Evolutionary conservation across 1,140 invertebrate genomes (phyloP), one percentile per base, ranked within the genome.

Genomic region (Whitmania pigra): DNA sequence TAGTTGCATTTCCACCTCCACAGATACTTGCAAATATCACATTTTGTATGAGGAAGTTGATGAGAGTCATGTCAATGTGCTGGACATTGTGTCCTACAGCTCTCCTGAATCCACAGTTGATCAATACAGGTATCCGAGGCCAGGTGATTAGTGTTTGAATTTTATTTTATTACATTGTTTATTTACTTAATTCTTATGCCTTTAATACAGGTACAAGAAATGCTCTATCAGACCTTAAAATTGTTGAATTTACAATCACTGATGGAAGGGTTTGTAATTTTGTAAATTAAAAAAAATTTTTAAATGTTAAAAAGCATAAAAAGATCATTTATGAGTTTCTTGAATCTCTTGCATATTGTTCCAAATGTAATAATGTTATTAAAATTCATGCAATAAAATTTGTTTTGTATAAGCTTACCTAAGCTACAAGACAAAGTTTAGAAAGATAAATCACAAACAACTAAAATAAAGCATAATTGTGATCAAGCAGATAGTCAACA

Each of bases 21-120:
- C 43, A 49, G 43, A 49, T 49, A 17, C 43, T 49, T 49, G 43
- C 43, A 49, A 49, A 63, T 95, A 92, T 84, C 86, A 90, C 77
- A 91, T 98, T 82, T 86, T 97, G 20, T 97, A 94, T 79, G 94
- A 98, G 83, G 93, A 96, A 83, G 91, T 96, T 0, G 94, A 98
- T 78, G 94, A 98, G 81, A 89, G 88, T 72, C 88, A 92, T 73
- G 94, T 97, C 15, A 93, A 94, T 77, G 87, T 96, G 74, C 88
- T 93, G 76, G 89, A 89, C 79, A 91, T 94, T 76, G 89, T 92
- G 0, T 91, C 89, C 3, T 88, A 88, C 11, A 88, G 88, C 78
- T 87, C 87, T 57, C 87, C 87, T 76, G 87, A 86, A 29, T 88
- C 89, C 1, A 89, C 91, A 75, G 85, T 91, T 15, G 93, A 95